Percentiles rank a stretch among this genome's conserved stretches.
Evolutionary conservation across 2,797 vertebrate genomes (phyloP).

Genomic region (Siniperca obscura): DNA sequence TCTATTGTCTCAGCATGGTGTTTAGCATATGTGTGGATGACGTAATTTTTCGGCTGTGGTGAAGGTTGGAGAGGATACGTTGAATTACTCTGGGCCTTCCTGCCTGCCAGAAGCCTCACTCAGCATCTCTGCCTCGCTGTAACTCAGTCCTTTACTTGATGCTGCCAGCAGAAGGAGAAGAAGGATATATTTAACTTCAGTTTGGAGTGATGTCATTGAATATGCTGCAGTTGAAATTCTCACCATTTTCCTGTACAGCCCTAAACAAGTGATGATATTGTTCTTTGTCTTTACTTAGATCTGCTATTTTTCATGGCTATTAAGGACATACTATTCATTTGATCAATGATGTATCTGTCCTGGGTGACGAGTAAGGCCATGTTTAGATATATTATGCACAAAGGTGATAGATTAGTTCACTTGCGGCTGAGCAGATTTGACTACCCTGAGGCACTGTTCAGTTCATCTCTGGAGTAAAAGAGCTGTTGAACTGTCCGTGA

Average conservation of each 20-base stretch:
- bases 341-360: slow-evolving; percentile 58
- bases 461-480: slow-evolving; percentile 55
- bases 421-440: slow-evolving; percentile 53
- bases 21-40: slow-evolving; percentile 86
- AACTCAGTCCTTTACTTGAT: slow-evolving; percentile 77
- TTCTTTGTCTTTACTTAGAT: slow-evolving; percentile 53
- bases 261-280: slow-evolving; percentile 54
- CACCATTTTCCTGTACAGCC: slow-evolving; percentile 39
- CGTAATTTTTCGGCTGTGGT: slow-evolving; percentile 79
- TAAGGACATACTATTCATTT: slow-evolving; percentile 45
- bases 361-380: slow-evolving; percentile 44
- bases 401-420: slow-evolving; percentile 62
- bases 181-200: slow-evolving; percentile 78
- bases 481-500: slow-evolving; percentile 75
- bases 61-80: slow-evolving; percentile 82
- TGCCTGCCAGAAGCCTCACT: slow-evolving; percentile 82
- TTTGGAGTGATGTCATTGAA: slow-evolving; percentile 75
- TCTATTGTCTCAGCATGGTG: slow-evolving; percentile 79
- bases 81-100: slow-evolving; percentile 77
- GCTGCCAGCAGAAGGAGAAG: slow-evolving; percentile 77
- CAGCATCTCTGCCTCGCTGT: slow-evolving; percentile 79
- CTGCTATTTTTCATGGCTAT: slow-evolving; percentile 26
- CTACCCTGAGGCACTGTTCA: slow-evolving; percentile 56
- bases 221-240: slow-evolving; percentile 66
- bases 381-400: slow-evolving; percentile 61